A percentile compares a stretch with the other conserved stretches of the same genome.
phyloP scores from a whole-genome alignment of 2,888 invertebrate species.

The Agrochola litura region DNA sequence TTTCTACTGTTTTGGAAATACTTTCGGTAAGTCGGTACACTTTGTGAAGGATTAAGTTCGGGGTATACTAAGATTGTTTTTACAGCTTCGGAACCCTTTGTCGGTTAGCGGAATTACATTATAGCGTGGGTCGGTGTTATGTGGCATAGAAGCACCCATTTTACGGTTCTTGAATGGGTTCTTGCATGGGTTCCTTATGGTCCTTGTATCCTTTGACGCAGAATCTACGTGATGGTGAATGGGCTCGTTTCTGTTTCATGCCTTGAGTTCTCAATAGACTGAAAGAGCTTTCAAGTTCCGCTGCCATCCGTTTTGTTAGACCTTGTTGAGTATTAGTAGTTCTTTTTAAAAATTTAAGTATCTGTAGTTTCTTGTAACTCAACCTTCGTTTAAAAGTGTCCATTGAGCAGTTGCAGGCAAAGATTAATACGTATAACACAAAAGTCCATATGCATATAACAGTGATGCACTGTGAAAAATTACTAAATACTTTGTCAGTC shows the following conservation, averaged over 20 bases:
- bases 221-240: conserved; percentile 85
- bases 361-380: conserved; percentile 35
- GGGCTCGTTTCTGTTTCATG: conserved; percentile 87
- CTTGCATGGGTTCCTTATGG: conserved; percentile 63
- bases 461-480: not conserved
- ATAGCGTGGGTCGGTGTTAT: conserved; percentile 75
- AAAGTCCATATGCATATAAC: no score
- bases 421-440: not conserved
- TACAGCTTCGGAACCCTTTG: conserved; percentile 89
- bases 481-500: not conserved
- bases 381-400: conserved; percentile 26
- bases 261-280: conserved; percentile 79
- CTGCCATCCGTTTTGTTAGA: conserved; percentile 53
- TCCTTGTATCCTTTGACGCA: conserved; percentile 79
- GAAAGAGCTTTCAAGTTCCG: conserved; percentile 69
- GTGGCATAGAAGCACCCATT: conserved; percentile 78
- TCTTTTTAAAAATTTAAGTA: conserved; percentile 25
- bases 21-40: conserved; percentile 82
- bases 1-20: conserved; percentile 90
- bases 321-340: conserved; percentile 42
- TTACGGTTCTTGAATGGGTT: conserved; percentile 82
- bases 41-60: conserved; percentile 87
- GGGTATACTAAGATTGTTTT: conserved; percentile 85
- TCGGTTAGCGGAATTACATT: conserved; percentile 83
- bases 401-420: conserved; percentile 17